These are phyloP conservation scores for Chromobotia macracanthus DNA, from an alignment of 2,797 vertebrate species.

Conservation along the genomic window DNA sequence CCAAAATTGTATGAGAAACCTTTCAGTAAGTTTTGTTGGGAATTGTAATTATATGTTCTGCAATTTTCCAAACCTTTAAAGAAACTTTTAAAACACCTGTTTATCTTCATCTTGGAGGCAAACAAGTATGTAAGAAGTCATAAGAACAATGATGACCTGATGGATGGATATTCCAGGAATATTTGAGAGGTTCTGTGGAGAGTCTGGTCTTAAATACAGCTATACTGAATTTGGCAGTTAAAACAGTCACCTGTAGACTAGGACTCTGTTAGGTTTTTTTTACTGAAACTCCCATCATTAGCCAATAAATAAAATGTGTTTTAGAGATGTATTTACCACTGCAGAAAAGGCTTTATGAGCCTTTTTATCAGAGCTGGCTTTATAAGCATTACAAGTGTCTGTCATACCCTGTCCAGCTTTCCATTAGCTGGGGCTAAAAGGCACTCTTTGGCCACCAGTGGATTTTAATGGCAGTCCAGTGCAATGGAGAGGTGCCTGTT, in stretches of 20 bases:
- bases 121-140: slow-evolving; percentile 4
- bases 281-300: slow-evolving; percentile 15
- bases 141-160: slow-evolving; percentile 9
- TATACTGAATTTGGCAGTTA: not conserved
- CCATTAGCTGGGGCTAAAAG: slow-evolving; percentile 54
- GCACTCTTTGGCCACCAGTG: slow-evolving; percentile 58
- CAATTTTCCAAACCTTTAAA: slow-evolving; percentile 22
- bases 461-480: slow-evolving; percentile 47
- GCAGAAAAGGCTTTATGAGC: slow-evolving; percentile 40
- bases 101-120: slow-evolving; percentile 1
- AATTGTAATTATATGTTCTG: not conserved
- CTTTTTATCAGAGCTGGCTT: slow-evolving; percentile 25
- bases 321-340: slow-evolving; percentile 32
- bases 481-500: slow-evolving; percentile 40
- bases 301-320: slow-evolving; percentile 1
- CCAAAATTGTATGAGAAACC: slow-evolving; percentile 3
- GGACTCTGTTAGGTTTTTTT: slow-evolving; percentile 13
- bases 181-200: not conserved
- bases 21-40: slow-evolving; percentile 10
- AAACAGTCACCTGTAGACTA: not conserved
- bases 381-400: slow-evolving; percentile 24
- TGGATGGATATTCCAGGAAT: not conserved
- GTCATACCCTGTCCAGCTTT: slow-evolving; percentile 13
- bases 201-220: not conserved
- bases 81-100: slow-evolving; percentile 12